A percentile compares a stretch with the other conserved stretches of the same genome.
phyloP scores from a whole-genome alignment of 2,113 vertebrate genomes.

The Columbina picui region DNA sequence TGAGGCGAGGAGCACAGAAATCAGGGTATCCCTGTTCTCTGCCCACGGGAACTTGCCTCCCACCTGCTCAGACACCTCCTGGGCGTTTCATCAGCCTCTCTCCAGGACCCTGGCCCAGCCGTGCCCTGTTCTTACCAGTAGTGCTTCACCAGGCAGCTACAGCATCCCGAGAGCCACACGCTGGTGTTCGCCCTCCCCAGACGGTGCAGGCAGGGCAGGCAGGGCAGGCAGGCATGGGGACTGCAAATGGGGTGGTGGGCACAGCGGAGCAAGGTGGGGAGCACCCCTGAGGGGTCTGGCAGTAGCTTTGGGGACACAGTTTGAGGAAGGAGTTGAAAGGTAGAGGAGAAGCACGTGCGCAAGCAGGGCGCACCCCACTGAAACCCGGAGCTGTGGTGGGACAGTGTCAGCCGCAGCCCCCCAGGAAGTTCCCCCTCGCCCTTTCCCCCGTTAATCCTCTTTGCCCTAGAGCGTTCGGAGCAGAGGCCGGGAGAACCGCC shows the following conservation, averaged over 20 bases:
- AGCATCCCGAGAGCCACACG: background rate
- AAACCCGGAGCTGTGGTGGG: background rate
- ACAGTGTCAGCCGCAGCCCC: background rate
- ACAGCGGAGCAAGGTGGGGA: background rate
- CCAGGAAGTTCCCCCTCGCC: background rate
- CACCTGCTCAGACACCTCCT: accelerated
- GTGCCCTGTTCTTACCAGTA: background rate
- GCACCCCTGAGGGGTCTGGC: background rate
- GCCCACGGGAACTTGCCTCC: accelerated
- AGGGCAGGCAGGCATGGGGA: background rate
- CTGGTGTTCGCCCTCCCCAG: background rate
- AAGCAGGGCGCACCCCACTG: background rate
- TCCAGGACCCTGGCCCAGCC: background rate
- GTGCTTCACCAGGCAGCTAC: background rate
- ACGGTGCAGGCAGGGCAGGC: background rate
- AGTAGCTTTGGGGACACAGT: background rate
- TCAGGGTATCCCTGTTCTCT: background rate
- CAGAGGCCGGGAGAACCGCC: conserved; percentile 54
- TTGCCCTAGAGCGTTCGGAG: conserved; percentile 63
- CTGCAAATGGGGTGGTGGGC: background rate
- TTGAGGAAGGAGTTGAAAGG: background rate
- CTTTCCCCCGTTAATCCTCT: conserved; percentile 55
- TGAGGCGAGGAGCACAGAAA: background rate
- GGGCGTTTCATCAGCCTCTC: background rate
- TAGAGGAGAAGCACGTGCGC: background rate